A percentile compares a stretch with the other conserved stretches of the same genome.
phyloP scores from a whole-genome alignment of 2,113 vertebrate genomes.

The Engraulis encrasicolus region DNA sequence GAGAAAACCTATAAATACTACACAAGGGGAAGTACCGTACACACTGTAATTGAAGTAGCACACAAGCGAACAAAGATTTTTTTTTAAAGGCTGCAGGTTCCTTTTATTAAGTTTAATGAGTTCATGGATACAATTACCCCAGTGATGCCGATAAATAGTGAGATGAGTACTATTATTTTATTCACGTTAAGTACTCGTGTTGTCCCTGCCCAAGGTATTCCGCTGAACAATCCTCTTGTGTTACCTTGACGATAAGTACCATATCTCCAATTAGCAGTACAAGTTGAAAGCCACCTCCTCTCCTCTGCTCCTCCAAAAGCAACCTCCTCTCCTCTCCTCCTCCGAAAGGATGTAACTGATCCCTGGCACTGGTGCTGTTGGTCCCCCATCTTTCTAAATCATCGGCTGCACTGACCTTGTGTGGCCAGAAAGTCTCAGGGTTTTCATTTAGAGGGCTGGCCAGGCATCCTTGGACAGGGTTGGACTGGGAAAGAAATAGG shows the following conservation, averaged over 20 bases:
- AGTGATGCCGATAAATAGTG: background rate
- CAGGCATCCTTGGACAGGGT: too few relatives aligned
- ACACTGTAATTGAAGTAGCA: too few relatives aligned
- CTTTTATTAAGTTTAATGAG: background rate
- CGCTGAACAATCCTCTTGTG: constrained; percentile 27
- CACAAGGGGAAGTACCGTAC: too few relatives aligned
- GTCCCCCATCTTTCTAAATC: background rate
- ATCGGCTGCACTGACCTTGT: background rate
- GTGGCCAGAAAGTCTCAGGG: background rate
- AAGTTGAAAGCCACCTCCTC: background rate
- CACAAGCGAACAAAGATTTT: too few relatives aligned
- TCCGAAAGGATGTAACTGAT: background rate
- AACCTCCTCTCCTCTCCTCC: too few relatives aligned
- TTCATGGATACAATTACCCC: background rate
- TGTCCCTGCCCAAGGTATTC: constrained; percentile 47
- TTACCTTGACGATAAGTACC: background rate
- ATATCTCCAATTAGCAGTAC: background rate
- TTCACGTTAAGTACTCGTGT: constrained; percentile 35
- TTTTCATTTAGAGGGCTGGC: background rate
- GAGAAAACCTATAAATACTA: too few relatives aligned
- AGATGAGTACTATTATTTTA: background rate
- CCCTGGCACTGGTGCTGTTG: background rate
- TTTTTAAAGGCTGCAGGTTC: background rate
- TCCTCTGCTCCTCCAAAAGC: background rate
- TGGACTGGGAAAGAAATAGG: too few relatives aligned